These are phyloP conservation scores for Hapalemur alaotrensis DNA, from an alignment of 2,797 vertebrate species.

Conservation along the genomic window DNA sequence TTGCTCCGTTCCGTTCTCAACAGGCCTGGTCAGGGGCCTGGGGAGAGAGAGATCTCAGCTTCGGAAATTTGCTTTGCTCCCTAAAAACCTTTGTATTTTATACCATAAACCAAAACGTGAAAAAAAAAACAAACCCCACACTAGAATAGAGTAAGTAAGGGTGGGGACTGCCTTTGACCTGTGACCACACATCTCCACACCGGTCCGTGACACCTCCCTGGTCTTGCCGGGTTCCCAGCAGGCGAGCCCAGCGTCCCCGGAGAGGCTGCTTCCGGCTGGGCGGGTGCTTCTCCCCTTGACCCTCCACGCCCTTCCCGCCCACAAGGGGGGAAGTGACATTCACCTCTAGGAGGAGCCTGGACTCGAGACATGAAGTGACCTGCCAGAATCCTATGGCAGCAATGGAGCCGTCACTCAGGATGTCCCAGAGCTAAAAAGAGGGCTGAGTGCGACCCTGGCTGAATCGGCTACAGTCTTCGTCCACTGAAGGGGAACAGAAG, in stretches of 20 bases:
- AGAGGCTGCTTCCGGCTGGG: background rate
- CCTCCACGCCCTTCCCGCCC: accelerated
- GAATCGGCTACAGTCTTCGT: accelerated
- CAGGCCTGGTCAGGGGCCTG: background rate
- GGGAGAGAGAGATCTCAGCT: background rate
- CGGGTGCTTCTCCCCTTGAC: background rate
- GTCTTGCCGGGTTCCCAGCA: accelerated
- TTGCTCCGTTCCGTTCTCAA: background rate
- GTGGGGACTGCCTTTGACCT: background rate
- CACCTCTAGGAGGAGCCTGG: background rate
- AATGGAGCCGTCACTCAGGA: background rate
- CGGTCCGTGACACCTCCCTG: accelerated
- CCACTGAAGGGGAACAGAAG: accelerated
- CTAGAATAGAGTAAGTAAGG: background rate
- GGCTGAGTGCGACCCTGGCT: background rate
- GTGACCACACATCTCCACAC: background rate
- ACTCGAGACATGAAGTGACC: too few species aligned
- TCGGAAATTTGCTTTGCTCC: background rate
- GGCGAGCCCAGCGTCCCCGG: accelerated
- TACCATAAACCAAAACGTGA: accelerated
- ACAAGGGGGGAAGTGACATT: background rate
- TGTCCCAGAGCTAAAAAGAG: background rate
- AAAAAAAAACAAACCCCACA: background rate
- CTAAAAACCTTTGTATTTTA: background rate
- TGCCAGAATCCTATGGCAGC: background rate